Evolutionary conservation across 2,888 invertebrate genomes (phyloP).

Genomic region (Cylindroiulus punctatus): DNA sequence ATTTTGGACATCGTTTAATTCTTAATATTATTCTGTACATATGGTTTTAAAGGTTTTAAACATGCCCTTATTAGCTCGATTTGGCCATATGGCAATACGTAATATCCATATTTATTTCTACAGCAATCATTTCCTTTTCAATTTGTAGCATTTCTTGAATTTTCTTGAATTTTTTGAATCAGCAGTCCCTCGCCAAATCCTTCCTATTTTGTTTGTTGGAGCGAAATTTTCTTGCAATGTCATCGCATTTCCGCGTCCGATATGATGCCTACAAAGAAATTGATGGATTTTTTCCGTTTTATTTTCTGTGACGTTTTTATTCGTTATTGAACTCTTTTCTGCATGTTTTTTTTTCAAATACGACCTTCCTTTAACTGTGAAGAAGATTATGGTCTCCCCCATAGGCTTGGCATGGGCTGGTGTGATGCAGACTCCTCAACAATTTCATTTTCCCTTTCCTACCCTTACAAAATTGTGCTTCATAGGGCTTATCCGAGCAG

Average conservation of each 20-base stretch:
- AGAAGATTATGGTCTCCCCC: slow-evolving; percentile 42
- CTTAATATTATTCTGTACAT: no score
- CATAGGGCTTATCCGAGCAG: slow-evolving; percentile 5
- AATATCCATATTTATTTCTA: neutral
- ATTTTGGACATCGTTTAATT: no score
- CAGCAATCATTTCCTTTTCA: neutral
- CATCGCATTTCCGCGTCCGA: slow-evolving; percentile 44
- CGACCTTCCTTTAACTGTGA: slow-evolving; percentile 8
- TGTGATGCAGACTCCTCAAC: slow-evolving; percentile 7
- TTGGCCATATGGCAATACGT: no score
- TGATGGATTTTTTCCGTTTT: slow-evolving; percentile 1
- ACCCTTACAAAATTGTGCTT: slow-evolving; percentile 28
- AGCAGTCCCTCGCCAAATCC: neutral
- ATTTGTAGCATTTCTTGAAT: neutral
- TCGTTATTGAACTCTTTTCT: slow-evolving; percentile 38
- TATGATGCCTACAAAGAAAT: slow-evolving; percentile 36
- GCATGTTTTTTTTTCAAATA: neutral
- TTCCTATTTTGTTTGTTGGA: slow-evolving; percentile 22
- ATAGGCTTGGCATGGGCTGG: neutral
- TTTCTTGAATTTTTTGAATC: neutral
- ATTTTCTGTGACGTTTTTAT: slow-evolving; percentile 12
- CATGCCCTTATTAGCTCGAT: no score
- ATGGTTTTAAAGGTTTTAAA: no score
- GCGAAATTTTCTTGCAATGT: slow-evolving; percentile 38
- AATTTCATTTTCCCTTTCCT: neutral